Evolutionary conservation across 2,797 vertebrate species (phyloP), one percentile per base, ranked within the genome.

Genomic region (Bufotes viridis): DNA sequence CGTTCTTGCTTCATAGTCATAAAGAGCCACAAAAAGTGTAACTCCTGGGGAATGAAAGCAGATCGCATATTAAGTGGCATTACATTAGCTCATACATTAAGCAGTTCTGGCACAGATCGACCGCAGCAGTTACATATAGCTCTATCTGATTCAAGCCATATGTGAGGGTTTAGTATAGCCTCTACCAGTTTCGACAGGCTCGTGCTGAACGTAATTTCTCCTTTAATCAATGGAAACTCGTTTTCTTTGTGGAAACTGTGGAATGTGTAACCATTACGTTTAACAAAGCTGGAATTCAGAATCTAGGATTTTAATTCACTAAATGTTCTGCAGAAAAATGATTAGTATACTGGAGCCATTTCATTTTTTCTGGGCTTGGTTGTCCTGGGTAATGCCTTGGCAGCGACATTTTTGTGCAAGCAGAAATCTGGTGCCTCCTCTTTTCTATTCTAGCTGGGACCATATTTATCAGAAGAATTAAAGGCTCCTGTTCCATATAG

Each of bases 1-100:
- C 5, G 98, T 98, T 90, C 98, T 95, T 15, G 98, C 98, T 92
- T 98, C 97, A 29, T 99, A 99, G 94, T 99, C 98, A 85, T 99
- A 99, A 92, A 99, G 97, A 17, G 98, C 98, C 95, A 99, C 97
- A 92, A 99, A 99, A 86, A 98, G 96, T 86, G 98, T 99, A 93
- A 99, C 97, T 94, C 98, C 98, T 98, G 94, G 78, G 90, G 78
- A 91, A 85, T 90, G 87, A 90, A 87, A 92, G 86, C 65, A 87
- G 65, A 89, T 81, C 83, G 86, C 74, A 76, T 82, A 81, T 42
- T 82, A 85, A 74, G 79, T 69, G 78, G 57, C 24, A 67, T 60
- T 81, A 86, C 49, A 86, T 58, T 81, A 82, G 60, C 67, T 89
- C 78, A 82, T 42, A 86, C 29, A 70, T 85, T 22, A 74, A 57